Evolutionary conservation across 2,113 vertebrate species (phyloP).

Genomic region (Bostrychus sinensis): DNA sequence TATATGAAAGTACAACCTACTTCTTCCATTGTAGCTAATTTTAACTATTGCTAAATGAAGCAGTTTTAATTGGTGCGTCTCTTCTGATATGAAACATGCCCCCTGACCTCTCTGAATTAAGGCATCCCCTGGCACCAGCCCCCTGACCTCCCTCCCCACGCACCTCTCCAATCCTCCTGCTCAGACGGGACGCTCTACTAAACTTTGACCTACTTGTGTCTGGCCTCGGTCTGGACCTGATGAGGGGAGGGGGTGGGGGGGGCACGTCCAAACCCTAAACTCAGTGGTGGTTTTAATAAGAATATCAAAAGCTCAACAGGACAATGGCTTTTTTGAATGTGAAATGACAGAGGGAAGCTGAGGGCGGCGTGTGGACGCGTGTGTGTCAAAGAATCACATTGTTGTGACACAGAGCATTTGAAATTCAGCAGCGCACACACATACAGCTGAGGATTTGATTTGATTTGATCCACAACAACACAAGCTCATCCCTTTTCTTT

Average conservation of each 20-base stretch:
- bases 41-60: not conserved
- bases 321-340: slow-evolving; percentile 64
- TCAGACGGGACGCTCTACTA: slow-evolving; percentile 73
- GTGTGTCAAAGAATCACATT: slow-evolving; percentile 35
- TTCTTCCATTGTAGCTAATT: not conserved
- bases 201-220: slow-evolving; percentile 77
- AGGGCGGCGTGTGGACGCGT: slow-evolving; percentile 44
- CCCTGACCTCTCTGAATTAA: not conserved
- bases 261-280: slow-evolving; percentile 33
- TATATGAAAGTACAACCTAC: too few species aligned
- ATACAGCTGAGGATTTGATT: slow-evolving; percentile 38
- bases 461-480: slow-evolving; percentile 60
- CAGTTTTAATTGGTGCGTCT: not conserved
- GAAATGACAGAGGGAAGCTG: slow-evolving; percentile 45
- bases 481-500: slow-evolving; percentile 40
- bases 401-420: slow-evolving; percentile 36
- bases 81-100: slow-evolving; percentile 8
- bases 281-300: slow-evolving; percentile 44
- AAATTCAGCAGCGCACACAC: slow-evolving; percentile 34
- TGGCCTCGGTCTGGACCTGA: slow-evolving; percentile 30
- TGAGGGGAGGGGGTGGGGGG: slow-evolving; percentile 2
- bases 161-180: slow-evolving; percentile 42
- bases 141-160: slow-evolving; percentile 36
- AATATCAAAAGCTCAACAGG: slow-evolving; percentile 57
- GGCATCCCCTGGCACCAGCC: slow-evolving; percentile 8